Conservation (phyloP, 2,888 invertebrate species). For the Tenthredo scrophulariae region DNA sequence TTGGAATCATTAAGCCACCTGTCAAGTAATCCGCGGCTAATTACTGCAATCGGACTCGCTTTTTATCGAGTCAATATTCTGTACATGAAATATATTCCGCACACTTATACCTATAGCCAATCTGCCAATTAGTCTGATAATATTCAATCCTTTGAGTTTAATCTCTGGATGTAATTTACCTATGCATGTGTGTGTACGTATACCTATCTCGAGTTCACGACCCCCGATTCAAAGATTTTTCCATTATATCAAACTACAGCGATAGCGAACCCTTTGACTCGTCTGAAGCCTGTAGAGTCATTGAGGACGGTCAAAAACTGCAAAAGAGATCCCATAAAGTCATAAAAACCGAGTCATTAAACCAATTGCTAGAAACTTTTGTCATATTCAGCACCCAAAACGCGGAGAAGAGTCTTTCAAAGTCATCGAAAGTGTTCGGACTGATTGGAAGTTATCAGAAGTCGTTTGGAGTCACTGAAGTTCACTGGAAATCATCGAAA, state of each 20-base stretch:
- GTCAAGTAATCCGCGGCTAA: constrained; percentile 25
- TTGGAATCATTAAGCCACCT: constrained; percentile 20
- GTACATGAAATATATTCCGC: background rate
- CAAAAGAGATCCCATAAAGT: background rate
- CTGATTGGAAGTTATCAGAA: background rate
- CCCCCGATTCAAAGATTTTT: background rate
- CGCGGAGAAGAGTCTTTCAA: background rate
- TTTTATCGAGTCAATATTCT: constrained; percentile 15
- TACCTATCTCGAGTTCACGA: background rate
- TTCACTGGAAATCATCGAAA: background rate
- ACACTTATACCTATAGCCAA: background rate
- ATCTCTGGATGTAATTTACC: background rate
- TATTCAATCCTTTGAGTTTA: background rate
- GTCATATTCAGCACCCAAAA: background rate
- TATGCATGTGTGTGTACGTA: background rate
- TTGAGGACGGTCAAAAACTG: background rate
- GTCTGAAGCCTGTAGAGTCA: background rate
- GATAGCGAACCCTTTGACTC: background rate
- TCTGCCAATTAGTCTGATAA: background rate
- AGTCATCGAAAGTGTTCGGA: background rate
- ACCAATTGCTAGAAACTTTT: background rate
- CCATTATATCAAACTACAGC: background rate
- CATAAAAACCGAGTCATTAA: background rate
- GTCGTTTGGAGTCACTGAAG: background rate
- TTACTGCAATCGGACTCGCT: constrained; percentile 23